Evolutionary conservation across 2,888 invertebrate species (phyloP).

Genomic region (Drosophila infuscata): DNA sequence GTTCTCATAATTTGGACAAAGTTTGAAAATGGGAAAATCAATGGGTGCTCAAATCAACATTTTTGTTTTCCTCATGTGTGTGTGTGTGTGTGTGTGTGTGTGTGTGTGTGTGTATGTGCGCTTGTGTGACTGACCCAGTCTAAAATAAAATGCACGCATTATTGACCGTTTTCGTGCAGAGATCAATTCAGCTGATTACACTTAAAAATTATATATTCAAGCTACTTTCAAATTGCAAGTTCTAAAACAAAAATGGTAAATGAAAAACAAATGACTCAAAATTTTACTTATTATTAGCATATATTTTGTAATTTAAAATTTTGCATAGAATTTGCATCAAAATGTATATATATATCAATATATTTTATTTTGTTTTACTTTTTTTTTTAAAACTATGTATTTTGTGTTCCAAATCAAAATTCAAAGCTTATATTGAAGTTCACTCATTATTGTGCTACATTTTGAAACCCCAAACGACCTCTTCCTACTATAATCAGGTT

Average conservation of each 20-base stretch:
- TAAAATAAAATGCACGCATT: conserved; percentile 58
- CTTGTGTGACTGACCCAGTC: conserved; percentile 60
- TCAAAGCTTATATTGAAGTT: not conserved
- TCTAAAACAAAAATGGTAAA: not conserved
- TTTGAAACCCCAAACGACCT: not conserved
- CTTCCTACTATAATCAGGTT: not conserved
- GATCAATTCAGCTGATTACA: conserved; percentile 15
- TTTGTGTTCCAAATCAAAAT: not conserved
- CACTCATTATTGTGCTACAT: not conserved
- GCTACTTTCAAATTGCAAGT: not conserved
- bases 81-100: conserved; percentile 8
- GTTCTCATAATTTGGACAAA: conserved; percentile 3
- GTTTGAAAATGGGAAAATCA: conserved; percentile 41
- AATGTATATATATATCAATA: not conserved
- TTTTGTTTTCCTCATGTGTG: not conserved
- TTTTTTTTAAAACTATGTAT: not conserved
- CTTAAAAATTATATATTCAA: conserved; percentile 6
- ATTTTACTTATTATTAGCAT: not conserved
- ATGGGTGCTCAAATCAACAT: conserved; percentile 53
- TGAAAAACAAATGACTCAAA: not conserved
- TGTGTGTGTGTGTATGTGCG: conserved; percentile 22
- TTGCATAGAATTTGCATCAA: not conserved
- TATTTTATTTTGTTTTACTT: not conserved
- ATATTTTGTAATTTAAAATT: not conserved
- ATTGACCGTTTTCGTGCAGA: conserved; percentile 54